Evolutionary conservation across 2,797 vertebrate species (phyloP).

Genomic region (Melanotaenia parkinsoni): DNA sequence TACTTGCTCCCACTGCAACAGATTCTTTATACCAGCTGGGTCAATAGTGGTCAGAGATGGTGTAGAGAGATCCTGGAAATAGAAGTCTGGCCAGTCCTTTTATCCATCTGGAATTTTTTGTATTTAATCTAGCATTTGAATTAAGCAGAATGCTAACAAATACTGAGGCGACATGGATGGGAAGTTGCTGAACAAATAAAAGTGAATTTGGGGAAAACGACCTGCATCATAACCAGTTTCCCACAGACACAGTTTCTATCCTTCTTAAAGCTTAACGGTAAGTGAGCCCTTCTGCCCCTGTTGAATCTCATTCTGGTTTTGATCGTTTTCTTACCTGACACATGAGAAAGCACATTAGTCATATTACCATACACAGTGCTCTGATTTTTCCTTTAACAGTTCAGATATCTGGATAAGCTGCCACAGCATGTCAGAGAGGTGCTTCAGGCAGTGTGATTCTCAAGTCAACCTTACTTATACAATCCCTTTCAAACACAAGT

Average conservation of each 20-base stretch:
- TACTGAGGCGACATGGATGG: neutral
- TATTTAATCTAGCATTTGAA: constrained; percentile 26
- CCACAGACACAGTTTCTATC: neutral
- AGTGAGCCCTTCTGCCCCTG: neutral
- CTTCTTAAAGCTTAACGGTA: neutral
- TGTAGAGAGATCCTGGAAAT: constrained; percentile 32
- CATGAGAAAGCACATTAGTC: neutral
- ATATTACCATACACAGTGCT: neutral
- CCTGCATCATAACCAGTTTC: neutral
- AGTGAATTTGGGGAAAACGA: neutral
- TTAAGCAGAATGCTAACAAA: constrained; percentile 17
- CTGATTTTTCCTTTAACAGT: neutral
- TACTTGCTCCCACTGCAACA: constrained; percentile 46
- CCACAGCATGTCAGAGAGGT: neutral
- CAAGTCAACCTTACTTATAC: neutral
- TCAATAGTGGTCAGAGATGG: constrained; percentile 61
- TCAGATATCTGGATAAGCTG: neutral
- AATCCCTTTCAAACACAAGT: neutral
- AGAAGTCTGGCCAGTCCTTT: constrained; percentile 12
- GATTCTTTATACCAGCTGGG: constrained; percentile 52
- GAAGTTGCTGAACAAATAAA: neutral
- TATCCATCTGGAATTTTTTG: constrained; percentile 23
- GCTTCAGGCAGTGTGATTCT: neutral
- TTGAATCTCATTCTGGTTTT: neutral
- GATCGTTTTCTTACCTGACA: neutral